Evolutionary conservation across 2,113 vertebrate genomes (phyloP).

Genomic region (Ptilonorhynchus violaceus): DNA sequence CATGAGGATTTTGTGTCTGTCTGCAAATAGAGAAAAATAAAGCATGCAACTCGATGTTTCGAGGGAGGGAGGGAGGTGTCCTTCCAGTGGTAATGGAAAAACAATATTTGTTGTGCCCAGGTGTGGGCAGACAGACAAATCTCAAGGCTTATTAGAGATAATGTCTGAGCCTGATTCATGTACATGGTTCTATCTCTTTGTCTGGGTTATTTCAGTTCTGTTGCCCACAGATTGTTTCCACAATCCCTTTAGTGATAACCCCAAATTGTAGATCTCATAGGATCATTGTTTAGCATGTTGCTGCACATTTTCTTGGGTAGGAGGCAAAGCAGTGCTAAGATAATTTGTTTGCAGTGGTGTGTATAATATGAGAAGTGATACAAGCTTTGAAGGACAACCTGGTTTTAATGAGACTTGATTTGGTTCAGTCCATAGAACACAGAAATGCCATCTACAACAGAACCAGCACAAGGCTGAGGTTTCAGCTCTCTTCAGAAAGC

Average conservation of each 20-base stretch:
- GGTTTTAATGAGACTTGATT: background rate
- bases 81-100: background rate
- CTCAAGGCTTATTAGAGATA: background rate
- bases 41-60: fast-evolving
- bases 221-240: background rate
- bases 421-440: background rate
- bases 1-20: background rate
- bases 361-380: background rate
- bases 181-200: background rate
- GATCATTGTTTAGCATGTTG: background rate
- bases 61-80: background rate
- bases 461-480: background rate
- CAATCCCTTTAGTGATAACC: background rate
- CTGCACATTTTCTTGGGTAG: background rate
- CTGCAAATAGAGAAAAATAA: background rate
- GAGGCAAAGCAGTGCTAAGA: background rate
- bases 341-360: background rate
- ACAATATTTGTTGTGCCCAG: background rate
- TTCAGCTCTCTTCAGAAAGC: background rate
- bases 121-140: background rate
- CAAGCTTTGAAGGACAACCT: background rate
- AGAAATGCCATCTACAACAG: background rate
- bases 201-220: background rate
- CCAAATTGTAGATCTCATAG: background rate
- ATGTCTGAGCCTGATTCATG: background rate